These are phyloP conservation scores for Anguilla rostrata DNA, from an alignment of 2,113 vertebrate genomes.

Conservation along the genomic window DNA sequence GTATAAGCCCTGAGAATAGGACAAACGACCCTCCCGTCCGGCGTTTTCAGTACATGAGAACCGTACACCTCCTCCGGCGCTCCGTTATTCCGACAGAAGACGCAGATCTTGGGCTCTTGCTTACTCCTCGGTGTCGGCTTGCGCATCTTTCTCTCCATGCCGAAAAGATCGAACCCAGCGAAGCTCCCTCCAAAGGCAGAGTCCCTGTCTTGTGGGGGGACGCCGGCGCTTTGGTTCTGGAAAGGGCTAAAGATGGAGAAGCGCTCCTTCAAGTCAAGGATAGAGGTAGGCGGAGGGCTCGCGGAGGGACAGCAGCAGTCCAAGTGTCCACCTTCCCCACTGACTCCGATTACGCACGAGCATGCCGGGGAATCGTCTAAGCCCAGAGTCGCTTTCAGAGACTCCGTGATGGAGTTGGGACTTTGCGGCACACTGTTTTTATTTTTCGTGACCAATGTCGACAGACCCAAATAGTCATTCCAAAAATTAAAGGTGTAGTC, in stretches of 20 bases:
- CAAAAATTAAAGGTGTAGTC: slow-evolving; percentile 83
- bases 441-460: slow-evolving; percentile 72
- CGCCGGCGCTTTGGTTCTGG: slow-evolving; percentile 59
- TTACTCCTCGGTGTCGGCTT: slow-evolving; percentile 66
- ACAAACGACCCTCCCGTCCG: slow-evolving; percentile 76
- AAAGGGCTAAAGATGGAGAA: slow-evolving; percentile 75
- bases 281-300: slow-evolving; percentile 69
- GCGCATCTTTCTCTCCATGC: slow-evolving; percentile 70
- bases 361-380: slow-evolving; percentile 69
- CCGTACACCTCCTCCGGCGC: slow-evolving; percentile 79
- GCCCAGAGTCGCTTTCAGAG: slow-evolving; percentile 76
- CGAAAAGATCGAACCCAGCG: slow-evolving; percentile 70
- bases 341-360: slow-evolving; percentile 62
- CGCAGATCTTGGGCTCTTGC: slow-evolving; percentile 80
- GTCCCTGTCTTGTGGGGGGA: slow-evolving; percentile 64
- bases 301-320: slow-evolving; percentile 69
- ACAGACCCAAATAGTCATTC: slow-evolving; percentile 81
- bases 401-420: slow-evolving; percentile 78
- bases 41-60: slow-evolving; percentile 78
- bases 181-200: slow-evolving; percentile 64
- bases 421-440: slow-evolving; percentile 66
- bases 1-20: slow-evolving; percentile 79
- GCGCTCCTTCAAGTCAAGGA: slow-evolving; percentile 73
- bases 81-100: slow-evolving; percentile 81
- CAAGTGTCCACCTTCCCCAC: slow-evolving; percentile 61